Evolutionary conservation across 2,113 vertebrate species (phyloP).

Genomic region (pig (Sus scrofa)): T2T-Sscrofa CM000818.6:124640501-124641000

Average conservation of each 20-base stretch:
- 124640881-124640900: neutral
- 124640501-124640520: neutral
- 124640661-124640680: neutral
- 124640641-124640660: accelerated
- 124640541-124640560: neutral
- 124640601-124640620: neutral
- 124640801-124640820: neutral
- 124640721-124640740: accelerated
- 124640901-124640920: neutral
- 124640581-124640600: neutral
- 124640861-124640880: neutral
- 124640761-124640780: no score
- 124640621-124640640: neutral
- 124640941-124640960: no score
- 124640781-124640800: no score
- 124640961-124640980: neutral
- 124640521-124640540: neutral
- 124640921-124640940: neutral
- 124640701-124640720: neutral
- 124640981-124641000: neutral
- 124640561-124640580: no score
- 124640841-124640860: neutral
- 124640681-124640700: neutral
- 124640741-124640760: accelerated
- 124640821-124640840: no score